A percentile compares a stretch with the other conserved stretches of the same genome.
Evolutionary conservation across 1,140 invertebrate genomes (phyloP).

Genomic region (Pseudomyrmex concolor): DNA sequence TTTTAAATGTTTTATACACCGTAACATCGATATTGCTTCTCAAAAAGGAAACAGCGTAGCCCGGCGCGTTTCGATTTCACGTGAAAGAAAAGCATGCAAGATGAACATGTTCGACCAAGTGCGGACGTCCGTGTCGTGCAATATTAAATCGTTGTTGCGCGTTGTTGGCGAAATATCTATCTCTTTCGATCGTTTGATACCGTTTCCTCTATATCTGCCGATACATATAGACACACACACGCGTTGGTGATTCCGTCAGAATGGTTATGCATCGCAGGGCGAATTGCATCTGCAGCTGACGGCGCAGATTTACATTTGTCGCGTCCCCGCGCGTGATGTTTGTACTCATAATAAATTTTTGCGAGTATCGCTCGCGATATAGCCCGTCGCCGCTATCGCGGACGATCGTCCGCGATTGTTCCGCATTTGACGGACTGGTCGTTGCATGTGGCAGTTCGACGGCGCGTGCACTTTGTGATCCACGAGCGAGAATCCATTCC

Average conservation of each 20-base stretch:
- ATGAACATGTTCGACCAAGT: constrained; percentile 16
- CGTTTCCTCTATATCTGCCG: constrained; percentile 9
- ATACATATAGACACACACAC: constrained; percentile 20
- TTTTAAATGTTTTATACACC: neutral
- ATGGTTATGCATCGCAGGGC: neutral
- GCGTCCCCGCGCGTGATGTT: constrained; percentile 41
- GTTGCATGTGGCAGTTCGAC: constrained; percentile 32
- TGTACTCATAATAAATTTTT: constrained; percentile 62
- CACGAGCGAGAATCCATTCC: neutral
- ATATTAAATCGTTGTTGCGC: constrained; percentile 57
- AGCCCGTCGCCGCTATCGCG: constrained; percentile 32
- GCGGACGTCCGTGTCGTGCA: neutral
- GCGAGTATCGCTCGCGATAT: constrained; percentile 17
- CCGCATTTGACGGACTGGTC: constrained; percentile 20
- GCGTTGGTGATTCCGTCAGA: neutral
- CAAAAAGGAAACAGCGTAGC: neutral
- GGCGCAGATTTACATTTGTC: constrained; percentile 67
- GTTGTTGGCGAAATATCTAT: constrained; percentile 36
- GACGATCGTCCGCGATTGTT: constrained; percentile 39
- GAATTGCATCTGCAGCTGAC: constrained; percentile 59
- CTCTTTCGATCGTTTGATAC: constrained; percentile 10
- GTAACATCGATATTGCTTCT: constrained; percentile 17
- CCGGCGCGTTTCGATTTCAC: neutral
- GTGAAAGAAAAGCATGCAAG: constrained; percentile 36
- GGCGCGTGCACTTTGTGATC: constrained; percentile 6